These are phyloP conservation scores for Thereva nobilitata DNA, from an alignment of 2,888 invertebrate genomes.

Conservation along the genomic window DNA sequence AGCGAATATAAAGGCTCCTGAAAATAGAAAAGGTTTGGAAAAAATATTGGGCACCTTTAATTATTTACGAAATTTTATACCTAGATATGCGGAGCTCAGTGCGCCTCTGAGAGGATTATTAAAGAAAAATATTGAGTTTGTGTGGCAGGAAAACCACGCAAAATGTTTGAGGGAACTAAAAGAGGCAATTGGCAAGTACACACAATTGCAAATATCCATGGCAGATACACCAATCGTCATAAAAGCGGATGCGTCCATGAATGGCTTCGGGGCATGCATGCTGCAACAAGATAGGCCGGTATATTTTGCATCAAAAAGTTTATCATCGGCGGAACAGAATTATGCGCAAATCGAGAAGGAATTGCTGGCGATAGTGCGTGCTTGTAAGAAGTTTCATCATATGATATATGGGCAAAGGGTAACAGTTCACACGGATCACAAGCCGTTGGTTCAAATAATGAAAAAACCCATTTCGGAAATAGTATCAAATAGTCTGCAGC, in stretches of 20 bases:
- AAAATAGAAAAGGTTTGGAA: constrained; percentile 46
- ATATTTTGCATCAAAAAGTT: constrained; percentile 45
- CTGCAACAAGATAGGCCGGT: constrained; percentile 36
- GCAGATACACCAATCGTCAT: constrained; percentile 6
- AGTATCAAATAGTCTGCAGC: constrained; percentile 43
- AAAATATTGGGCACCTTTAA: constrained; percentile 46
- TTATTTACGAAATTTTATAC: constrained; percentile 42
- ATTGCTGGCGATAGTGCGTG: constrained; percentile 30
- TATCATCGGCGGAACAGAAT: constrained; percentile 45
- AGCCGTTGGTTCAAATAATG: constrained; percentile 41
- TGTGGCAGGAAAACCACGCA: constrained; percentile 42
- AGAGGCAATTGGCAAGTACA: constrained; percentile 44
- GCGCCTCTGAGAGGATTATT: too few species aligned
- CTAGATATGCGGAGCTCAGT: too few species aligned
- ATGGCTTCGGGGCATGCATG: constrained; percentile 36
- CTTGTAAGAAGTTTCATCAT: too few species aligned
- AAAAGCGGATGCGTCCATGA: constrained; percentile 38
- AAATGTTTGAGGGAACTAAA: constrained; percentile 43
- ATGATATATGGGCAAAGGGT: constrained; percentile 43
- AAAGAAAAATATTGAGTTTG: constrained; percentile 44
- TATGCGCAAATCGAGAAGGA: constrained; percentile 42
- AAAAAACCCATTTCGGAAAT: constrained; percentile 43
- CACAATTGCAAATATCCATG: constrained; percentile 13
- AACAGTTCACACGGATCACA: constrained; percentile 33
- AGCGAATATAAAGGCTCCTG: constrained; percentile 39